Evolutionary conservation across 2,113 vertebrate genomes (phyloP).

Genomic region (Picathartes gymnocephalus): DNA sequence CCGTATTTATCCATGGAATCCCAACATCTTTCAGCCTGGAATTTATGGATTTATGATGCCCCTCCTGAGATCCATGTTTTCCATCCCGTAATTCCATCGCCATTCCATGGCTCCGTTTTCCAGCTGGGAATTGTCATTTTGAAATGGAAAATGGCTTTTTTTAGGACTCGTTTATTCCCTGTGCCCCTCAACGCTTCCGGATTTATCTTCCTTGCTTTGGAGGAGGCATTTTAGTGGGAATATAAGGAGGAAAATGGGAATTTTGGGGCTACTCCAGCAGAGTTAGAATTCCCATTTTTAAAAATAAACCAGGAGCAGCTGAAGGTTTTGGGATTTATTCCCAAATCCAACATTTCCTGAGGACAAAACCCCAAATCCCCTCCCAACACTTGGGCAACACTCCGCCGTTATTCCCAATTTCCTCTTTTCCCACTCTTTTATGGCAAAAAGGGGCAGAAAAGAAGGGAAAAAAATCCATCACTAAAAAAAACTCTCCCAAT

Average conservation of each 20-base stretch:
- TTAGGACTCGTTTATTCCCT: not conserved
- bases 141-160: not conserved
- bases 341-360: not conserved
- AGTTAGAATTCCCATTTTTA: not conserved
- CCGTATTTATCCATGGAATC: not conserved
- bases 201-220: not conserved
- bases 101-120: not conserved
- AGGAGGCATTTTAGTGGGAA: not conserved
- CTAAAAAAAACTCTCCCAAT: conserved; percentile 64
- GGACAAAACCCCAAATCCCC: not conserved
- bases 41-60: not conserved
- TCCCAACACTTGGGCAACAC: not conserved
- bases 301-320: not conserved
- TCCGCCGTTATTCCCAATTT: not conserved
- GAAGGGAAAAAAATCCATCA: not conserved
- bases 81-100: rapidly evolving
- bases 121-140: not conserved
- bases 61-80: rapidly evolving
- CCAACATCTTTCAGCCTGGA: not conserved
- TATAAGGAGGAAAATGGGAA: not conserved
- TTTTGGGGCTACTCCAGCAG: not conserved
- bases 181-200: not conserved
- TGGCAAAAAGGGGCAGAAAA: not conserved
- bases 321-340: not conserved
- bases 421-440: not conserved